Evolutionary conservation across 2,797 vertebrate species (phyloP).

Genomic region (Sitta carolinensis): DNA sequence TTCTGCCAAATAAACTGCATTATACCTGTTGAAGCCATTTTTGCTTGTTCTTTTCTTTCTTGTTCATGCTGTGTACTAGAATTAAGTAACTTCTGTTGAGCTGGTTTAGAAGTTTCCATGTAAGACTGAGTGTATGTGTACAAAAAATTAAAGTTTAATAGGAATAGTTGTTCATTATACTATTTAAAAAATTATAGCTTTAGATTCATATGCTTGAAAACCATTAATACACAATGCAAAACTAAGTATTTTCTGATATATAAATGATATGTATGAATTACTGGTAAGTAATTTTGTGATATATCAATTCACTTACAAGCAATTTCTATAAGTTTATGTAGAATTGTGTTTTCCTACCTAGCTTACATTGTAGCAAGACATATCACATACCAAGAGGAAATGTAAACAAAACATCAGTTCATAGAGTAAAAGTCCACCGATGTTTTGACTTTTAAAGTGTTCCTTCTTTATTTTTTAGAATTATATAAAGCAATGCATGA

Average conservation of each 20-base stretch:
- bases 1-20: neutral
- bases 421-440: neutral
- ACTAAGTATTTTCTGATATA: neutral
- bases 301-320: neutral
- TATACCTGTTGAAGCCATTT: neutral
- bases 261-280: no score
- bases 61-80: neutral
- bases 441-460: neutral
- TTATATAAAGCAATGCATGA: neutral
- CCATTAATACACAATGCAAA: neutral
- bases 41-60: neutral
- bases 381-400: neutral
- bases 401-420: neutral
- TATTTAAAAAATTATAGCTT: neutral
- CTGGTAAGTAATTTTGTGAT: neutral
- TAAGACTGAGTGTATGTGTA: neutral
- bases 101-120: neutral
- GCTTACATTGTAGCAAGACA: neutral
- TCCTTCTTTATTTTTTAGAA: neutral
- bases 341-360: neutral
- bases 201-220: neutral
- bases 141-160: neutral
- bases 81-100: neutral
- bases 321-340: neutral
- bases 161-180: neutral